These are phyloP conservation scores for Cyphomyrus discorhynchus DNA, from an alignment of 2,113 vertebrate species.

Conservation along the genomic window DNA sequence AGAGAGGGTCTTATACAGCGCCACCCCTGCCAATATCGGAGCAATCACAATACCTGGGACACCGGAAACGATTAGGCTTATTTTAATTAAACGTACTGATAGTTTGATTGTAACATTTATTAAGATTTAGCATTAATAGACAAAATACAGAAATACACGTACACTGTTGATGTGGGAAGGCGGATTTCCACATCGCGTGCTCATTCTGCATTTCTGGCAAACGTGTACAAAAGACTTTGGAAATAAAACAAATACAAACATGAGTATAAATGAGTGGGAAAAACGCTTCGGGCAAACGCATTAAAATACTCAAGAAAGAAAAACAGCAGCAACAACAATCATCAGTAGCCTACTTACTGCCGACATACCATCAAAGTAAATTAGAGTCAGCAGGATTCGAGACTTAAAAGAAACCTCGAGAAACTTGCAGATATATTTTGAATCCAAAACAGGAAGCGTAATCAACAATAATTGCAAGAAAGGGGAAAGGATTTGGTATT, in stretches of 20 bases:
- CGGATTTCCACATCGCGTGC: background rate
- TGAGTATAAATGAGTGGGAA: background rate
- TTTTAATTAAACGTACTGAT: background rate
- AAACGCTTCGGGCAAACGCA: background rate
- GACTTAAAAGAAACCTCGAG: background rate
- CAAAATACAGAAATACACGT: background rate
- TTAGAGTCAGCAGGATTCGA: background rate
- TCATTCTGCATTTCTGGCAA: background rate
- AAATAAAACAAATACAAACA: background rate
- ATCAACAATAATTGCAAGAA: slow-evolving; percentile 2
- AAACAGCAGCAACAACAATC: background rate
- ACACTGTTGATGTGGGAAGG: background rate
- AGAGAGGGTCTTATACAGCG: background rate
- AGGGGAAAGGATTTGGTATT: background rate
- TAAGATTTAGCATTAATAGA: background rate
- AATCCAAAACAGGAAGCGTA: background rate
- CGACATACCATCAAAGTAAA: background rate
- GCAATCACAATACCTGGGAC: background rate
- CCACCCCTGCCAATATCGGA: background rate
- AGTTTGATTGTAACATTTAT: background rate
- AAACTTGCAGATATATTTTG: slow-evolving; percentile 1
- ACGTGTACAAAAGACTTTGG: background rate
- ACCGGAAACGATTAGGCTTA: background rate
- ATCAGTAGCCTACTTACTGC: background rate
- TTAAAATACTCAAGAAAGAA: slow-evolving; percentile 2